These are phyloP conservation scores for Lumbricus terrestris DNA, from an alignment of 2,888 invertebrate species.

Conservation along the genomic window DNA sequence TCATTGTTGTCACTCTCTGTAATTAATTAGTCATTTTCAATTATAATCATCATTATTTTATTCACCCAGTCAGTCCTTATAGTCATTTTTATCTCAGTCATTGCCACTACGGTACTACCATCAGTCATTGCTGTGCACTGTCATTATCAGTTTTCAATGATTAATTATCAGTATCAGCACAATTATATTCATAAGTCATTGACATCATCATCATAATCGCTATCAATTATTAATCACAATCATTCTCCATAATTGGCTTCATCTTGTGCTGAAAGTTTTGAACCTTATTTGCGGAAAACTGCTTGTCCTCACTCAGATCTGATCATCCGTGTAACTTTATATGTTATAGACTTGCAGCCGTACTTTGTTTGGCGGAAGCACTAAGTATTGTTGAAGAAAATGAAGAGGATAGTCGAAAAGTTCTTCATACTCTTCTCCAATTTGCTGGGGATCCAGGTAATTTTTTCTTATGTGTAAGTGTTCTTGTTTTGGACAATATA, in stretches of 20 bases:
- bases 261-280: neutral
- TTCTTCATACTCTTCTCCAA: neutral
- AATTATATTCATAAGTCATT: neutral
- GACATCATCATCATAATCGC: neutral
- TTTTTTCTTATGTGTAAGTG: neutral
- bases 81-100: no score
- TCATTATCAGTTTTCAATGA: neutral
- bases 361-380: neutral
- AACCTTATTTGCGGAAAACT: neutral
- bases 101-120: no score
- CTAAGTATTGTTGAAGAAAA: neutral
- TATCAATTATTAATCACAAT: neutral
- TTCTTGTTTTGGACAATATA: neutral
- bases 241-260: neutral
- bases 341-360: neutral
- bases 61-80: no score
- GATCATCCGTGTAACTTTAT: neutral
- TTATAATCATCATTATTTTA: no score
- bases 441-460: constrained; percentile 10
- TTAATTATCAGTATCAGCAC: neutral
- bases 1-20: neutral
- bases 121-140: no score
- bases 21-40: no score
- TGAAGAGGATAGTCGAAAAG: neutral
- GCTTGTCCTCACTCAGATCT: neutral